A percentile compares a stretch with the other conserved stretches of the same genome.
These are phyloP conservation scores for Virgularia gustaviana DNA, from an alignment of 92 coral and sea anemone species.

Conservation along the genomic window DNA sequence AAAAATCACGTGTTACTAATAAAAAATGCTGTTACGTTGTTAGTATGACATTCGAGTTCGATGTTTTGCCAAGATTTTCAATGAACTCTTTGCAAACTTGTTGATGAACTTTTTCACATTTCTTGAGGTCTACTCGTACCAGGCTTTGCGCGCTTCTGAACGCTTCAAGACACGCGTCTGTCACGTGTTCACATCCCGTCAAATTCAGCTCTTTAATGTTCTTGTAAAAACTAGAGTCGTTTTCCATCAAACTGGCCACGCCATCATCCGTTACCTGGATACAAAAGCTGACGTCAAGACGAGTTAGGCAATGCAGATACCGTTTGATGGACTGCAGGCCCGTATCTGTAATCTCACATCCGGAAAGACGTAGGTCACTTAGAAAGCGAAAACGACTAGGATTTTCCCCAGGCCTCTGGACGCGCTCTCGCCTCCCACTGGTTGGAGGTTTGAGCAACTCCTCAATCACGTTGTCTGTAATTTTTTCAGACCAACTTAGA, in stretches of 20 bases:
- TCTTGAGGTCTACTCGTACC: conserved; percentile 70
- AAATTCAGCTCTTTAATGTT: conserved; percentile 65
- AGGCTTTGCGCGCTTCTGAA: conserved; percentile 62
- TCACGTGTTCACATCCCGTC: conserved; percentile 83
- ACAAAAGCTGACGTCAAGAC: conserved; percentile 85
- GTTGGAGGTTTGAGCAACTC: conserved; percentile 71
- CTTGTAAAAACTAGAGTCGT: conserved; percentile 38
- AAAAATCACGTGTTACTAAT: neutral
- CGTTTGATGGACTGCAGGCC: conserved; percentile 76
- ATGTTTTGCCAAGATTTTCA: neutral
- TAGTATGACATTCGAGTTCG: too few species aligned
- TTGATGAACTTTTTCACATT: conserved; percentile 62
- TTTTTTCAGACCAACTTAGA: conserved; percentile 91
- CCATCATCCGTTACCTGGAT: conserved; percentile 78
- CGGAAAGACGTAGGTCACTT: conserved; percentile 76
- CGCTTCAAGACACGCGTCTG: conserved; percentile 67
- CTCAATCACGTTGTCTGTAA: conserved; percentile 76
- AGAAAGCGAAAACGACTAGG: conserved; percentile 72
- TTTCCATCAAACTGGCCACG: conserved; percentile 64
- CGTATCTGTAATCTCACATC: conserved; percentile 87
- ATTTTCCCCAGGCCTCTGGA: conserved; percentile 70
- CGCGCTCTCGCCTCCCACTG: conserved; percentile 60
- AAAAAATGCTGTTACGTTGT: neutral
- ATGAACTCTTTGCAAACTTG: conserved; percentile 66
- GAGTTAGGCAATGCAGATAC: conserved; percentile 63